Evolutionary conservation across 1,140 invertebrate genomes (phyloP), one percentile per base, ranked within the genome.

Genomic region (Branchinecta lynchi): DNA sequence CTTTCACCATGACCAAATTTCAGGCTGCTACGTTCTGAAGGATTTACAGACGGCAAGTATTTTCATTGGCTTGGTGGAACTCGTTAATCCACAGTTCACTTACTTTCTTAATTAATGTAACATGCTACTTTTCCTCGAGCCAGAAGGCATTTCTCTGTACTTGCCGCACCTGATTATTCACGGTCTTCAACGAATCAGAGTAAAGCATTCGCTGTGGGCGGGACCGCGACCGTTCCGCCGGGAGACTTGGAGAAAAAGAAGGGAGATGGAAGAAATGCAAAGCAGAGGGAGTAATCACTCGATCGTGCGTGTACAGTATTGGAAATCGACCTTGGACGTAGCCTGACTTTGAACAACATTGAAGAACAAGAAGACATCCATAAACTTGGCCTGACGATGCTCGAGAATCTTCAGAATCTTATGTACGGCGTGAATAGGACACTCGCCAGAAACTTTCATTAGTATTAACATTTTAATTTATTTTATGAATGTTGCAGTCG

Each of bases 11-110:
- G 51, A 60, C 12, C 17, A 20, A 60, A 60, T 60, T 60, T 60
- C 51, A 60, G 17, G 51, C 51, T 60, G 51, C 51, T 20, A 20
- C 51, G 17, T 60, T 60, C 17, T 60, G 51, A 60, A 60, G 51
- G 51, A 60, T 60, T 60, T 60, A 60, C 51, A 60, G 51, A 60
- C 17, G 51, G 6, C 51, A 60, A 15, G 51, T 60, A 15, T 60
- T 60, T 60, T 60, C 51, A 60, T 60, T 60, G 51, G 51, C 12
- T 60, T 60, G 12, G 51, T 20, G 17, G 12, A 60, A 60, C 12
- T 60, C 51, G 51, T 60, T 60, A 60, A 20, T 60, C 51, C 51
- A 60, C 51, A 60, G 51, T 60, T 60, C 12, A 60, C 51, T 60
- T 60, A 60, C 51, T 60, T 60, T 60, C 51, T 20, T 60, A 60